Evolutionary conservation across 2,113 vertebrate species (phyloP), one percentile per base, ranked within the genome.

Genomic region (Tricholaema leucomelas): DNA sequence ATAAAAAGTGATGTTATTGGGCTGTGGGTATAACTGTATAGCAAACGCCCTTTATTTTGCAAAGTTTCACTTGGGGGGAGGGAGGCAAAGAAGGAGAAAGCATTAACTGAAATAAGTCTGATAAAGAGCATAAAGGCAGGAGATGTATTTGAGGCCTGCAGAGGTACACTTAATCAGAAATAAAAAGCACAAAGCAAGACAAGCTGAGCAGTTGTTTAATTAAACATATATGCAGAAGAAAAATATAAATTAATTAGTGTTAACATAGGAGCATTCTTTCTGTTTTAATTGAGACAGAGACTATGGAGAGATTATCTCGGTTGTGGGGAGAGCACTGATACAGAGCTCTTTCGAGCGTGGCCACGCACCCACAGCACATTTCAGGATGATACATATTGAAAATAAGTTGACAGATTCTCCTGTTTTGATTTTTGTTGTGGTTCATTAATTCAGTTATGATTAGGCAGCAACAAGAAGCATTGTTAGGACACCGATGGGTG

Each of bases 341-440:
- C 88, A 93, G 95, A 92, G 74, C 83, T 94, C 96, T 97, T 96
- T 97, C 71, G 74, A 95, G 61, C 52, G 71, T 95, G 96, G 94
- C 92, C 95, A 95, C 2, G 85, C 85, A 93, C 90, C 97, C 91
- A 94, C 94, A 81, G 89, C 91, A 92, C 96, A 87, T 96, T 80
- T 96, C 79, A 50, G 76, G 92, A 97, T 96, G 96, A 97, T 86
- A 75, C 91, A 97, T 97, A 96, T 38, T 97, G 97, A 97, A 97
- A 97, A 97, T 92, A 96, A 97, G 75, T 83, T 48, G 84, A 93
- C 88, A 97, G 72, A 87, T 91, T 93, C 85, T 94, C 60, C 73
- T 94, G 87, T 95, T 95, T 89, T 93, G 94, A 84, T 92, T 90
- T 91, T 92, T 85, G 85, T 83, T 94, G 72, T 93, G 92, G 92